Evolutionary conservation across 2,113 vertebrate genomes (phyloP).

Genomic region (Bostrychus sinensis): DNA sequence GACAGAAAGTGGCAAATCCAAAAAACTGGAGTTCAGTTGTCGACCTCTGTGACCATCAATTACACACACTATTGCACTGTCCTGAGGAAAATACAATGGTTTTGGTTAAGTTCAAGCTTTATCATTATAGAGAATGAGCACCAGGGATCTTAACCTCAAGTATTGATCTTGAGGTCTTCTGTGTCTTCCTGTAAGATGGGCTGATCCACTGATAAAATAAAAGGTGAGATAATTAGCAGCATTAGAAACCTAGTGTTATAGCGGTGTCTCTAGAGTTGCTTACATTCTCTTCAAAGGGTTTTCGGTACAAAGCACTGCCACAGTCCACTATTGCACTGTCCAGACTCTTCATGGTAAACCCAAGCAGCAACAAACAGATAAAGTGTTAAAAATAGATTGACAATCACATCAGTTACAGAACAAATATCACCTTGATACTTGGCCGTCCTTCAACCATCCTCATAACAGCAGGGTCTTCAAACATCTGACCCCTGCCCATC

Average conservation of each 20-base stretch:
- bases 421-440: conserved; percentile 79
- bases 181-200: conserved; percentile 58
- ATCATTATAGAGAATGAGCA: not conserved
- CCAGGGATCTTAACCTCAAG: conserved; percentile 67
- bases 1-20: conserved; percentile 68
- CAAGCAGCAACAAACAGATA: not conserved
- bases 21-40: conserved; percentile 62
- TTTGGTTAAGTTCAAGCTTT: not conserved
- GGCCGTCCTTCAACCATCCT: conserved; percentile 80
- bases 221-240: not conserved
- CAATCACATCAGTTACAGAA: not conserved
- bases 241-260: not conserved
- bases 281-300: conserved; percentile 67
- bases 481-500: conserved; percentile 62
- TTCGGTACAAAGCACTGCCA: conserved; percentile 68
- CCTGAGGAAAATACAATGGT: conserved; percentile 68
- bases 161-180: conserved; percentile 61
- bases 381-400: not conserved
- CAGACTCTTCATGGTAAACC: conserved; percentile 72
- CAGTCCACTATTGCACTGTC: conserved; percentile 86
- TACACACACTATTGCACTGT: conserved; percentile 84
- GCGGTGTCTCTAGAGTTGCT: conserved; percentile 13
- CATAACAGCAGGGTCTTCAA: conserved; percentile 88
- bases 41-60: conserved; percentile 75
- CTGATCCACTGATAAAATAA: conserved; percentile 55